phyloP scores from a whole-genome alignment of 2,888 invertebrate species.

The Sthenelais limicola region DNA sequence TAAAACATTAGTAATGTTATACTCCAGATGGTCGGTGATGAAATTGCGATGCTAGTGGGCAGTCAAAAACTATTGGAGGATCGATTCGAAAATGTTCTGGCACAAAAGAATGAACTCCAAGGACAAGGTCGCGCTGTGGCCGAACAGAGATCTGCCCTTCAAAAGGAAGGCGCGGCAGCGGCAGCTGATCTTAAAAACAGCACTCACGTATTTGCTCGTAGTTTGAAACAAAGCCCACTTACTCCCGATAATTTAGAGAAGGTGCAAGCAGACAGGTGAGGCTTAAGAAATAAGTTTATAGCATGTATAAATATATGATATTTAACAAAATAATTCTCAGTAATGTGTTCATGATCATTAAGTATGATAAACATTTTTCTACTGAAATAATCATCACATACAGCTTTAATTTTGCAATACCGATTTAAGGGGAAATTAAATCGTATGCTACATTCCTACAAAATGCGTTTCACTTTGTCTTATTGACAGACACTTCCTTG shows the following conservation, averaged over 20 bases:
- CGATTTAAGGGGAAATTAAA: no score
- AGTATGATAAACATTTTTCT: no score
- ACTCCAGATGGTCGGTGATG: constrained; percentile 65
- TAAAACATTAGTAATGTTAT: neutral
- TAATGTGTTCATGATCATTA: no score
- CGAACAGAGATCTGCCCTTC: constrained; percentile 57
- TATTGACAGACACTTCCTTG: constrained; percentile 64
- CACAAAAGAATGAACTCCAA: constrained; percentile 59
- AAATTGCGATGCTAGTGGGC: constrained; percentile 63
- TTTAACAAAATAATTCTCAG: no score
- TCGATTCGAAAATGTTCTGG: constrained; percentile 64
- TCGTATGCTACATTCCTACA: neutral
- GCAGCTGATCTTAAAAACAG: constrained; percentile 67
- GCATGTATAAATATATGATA: no score
- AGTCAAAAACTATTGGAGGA: constrained; percentile 65
- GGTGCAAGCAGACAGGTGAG: constrained; percentile 70
- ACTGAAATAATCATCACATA: no score
- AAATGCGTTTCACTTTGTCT: neutral
- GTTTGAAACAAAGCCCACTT: constrained; percentile 68
- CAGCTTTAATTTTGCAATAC: no score
- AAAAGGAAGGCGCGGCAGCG: constrained; percentile 57
- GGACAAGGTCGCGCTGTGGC: constrained; percentile 56
- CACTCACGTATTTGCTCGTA: constrained; percentile 67
- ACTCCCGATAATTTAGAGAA: constrained; percentile 68
- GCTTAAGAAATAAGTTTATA: no score